phyloP scores from a whole-genome alignment of 2,888 invertebrate species.

The Dynastes grantii region DNA sequence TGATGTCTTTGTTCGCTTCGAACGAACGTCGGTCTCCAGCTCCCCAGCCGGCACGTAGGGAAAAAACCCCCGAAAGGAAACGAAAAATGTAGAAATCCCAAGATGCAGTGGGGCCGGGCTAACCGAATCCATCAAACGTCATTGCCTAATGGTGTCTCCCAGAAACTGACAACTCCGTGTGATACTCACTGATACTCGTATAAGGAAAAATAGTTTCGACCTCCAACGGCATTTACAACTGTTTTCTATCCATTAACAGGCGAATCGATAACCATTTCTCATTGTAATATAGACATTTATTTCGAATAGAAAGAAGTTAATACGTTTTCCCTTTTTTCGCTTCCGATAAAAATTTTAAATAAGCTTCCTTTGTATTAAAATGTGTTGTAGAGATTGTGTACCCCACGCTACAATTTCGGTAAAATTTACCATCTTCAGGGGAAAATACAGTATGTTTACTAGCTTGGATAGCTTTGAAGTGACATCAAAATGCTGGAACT shows the following conservation, averaged over 20 bases:
- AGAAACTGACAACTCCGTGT: conserved; percentile 60
- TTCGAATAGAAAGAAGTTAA: conserved; percentile 24
- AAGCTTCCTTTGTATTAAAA: background rate
- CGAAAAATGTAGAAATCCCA: conserved; percentile 68
- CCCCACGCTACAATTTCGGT: too few relatives aligned
- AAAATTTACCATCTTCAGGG: background rate
- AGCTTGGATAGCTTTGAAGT: too few relatives aligned
- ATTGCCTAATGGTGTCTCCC: conserved; percentile 67
- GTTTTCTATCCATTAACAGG: conserved; percentile 51
- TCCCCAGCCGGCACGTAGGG: conserved; percentile 48
- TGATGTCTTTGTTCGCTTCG: conserved; percentile 72
- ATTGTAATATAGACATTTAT: conserved; percentile 44
- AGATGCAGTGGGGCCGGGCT: conserved; percentile 67
- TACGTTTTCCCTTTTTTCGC: background rate
- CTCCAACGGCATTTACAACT: conserved; percentile 48
- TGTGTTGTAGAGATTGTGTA: background rate
- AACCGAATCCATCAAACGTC: conserved; percentile 69
- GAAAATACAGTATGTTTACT: too few relatives aligned
- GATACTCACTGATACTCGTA: conserved; percentile 53
- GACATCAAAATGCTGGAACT: too few relatives aligned
- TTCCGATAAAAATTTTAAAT: conserved; percentile 20
- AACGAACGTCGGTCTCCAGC: conserved; percentile 62
- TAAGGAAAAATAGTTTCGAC: conserved; percentile 49
- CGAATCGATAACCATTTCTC: conserved; percentile 39
- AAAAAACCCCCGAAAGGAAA: conserved; percentile 58